A percentile compares a stretch with the other conserved stretches of the same genome.
Evolutionary conservation across 2,113 vertebrate species (phyloP).

Genomic region (Percina caprodes): DNA sequence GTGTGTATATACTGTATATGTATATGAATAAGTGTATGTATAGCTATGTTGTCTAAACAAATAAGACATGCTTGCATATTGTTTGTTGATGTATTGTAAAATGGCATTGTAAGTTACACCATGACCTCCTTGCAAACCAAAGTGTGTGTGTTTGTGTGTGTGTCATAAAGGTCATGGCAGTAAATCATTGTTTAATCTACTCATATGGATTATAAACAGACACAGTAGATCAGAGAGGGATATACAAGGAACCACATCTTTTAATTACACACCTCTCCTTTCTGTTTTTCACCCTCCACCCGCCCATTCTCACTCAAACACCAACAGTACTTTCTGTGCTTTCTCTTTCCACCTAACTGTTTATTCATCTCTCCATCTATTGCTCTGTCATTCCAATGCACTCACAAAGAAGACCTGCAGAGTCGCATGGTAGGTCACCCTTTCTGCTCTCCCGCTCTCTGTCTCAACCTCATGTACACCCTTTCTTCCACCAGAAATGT

Average conservation of each 20-base stretch:
- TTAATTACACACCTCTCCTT: conserved; percentile 48
- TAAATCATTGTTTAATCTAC: conserved; percentile 59
- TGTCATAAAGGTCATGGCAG: conserved; percentile 35
- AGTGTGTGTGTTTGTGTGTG: neutral
- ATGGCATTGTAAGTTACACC: neutral
- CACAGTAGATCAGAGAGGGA: conserved; percentile 58
- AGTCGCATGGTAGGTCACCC: conserved; percentile 60
- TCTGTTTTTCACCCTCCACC: neutral
- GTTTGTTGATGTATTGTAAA: neutral
- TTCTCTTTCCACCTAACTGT: conserved; percentile 27
- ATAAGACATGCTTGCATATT: neutral
- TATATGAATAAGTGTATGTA: neutral
- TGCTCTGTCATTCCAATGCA: neutral
- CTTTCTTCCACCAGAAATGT: neutral
- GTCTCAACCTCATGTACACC: neutral
- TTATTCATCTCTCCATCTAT: conserved; percentile 30
- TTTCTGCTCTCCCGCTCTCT: conserved; percentile 20
- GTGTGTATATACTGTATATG: neutral
- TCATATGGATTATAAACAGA: conserved; percentile 50
- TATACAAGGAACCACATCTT: conserved; percentile 36
- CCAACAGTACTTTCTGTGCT: conserved; percentile 12
- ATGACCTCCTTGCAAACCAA: neutral
- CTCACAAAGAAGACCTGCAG: conserved; percentile 71
- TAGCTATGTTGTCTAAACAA: neutral
- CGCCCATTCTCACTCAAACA: neutral